A percentile compares a stretch with the other conserved stretches of the same genome.
Evolutionary conservation across 2,797 vertebrate genomes (phyloP).

Genomic region (Sebastes alutus): DNA sequence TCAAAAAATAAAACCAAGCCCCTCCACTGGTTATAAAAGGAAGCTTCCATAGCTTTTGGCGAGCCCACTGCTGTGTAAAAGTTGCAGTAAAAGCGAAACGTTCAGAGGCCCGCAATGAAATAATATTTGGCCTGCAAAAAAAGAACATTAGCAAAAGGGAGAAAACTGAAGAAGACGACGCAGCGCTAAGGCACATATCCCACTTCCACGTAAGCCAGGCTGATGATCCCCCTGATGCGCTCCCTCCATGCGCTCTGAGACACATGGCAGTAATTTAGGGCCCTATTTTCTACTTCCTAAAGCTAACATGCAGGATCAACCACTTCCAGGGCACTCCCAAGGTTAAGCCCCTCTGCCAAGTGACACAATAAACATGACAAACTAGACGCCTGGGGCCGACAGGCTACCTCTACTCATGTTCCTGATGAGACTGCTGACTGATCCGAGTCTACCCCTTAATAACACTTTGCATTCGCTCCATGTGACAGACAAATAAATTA

Average conservation of each 20-base stretch:
- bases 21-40: conserved; percentile 60
- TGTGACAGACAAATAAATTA: conserved; percentile 41
- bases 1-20: conserved; percentile 28
- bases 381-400: conserved; percentile 60
- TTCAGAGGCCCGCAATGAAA: conserved; percentile 37
- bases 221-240: conserved; percentile 78
- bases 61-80: conserved; percentile 26
- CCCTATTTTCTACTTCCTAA: conserved; percentile 85
- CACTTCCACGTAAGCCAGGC: conserved; percentile 49
- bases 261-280: conserved; percentile 88
- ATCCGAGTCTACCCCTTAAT: conserved; percentile 55
- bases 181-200: conserved; percentile 65
- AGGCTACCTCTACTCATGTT: conserved; percentile 51
- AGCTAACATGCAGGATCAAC: conserved; percentile 82
- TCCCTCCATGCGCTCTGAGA: conserved; percentile 74
- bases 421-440: conserved; percentile 60
- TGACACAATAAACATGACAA: conserved; percentile 81
- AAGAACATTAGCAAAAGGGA: conserved; percentile 60
- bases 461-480: conserved; percentile 49
- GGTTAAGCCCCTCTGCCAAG: conserved; percentile 81
- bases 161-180: conserved; percentile 57
- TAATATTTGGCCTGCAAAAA: conserved; percentile 78
- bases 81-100: conserved; percentile 53
- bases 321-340: conserved; percentile 82
- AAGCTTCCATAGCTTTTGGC: conserved; percentile 60